Evolutionary conservation across 2,888 invertebrate genomes (phyloP).

Genomic region (Ormyrus nitidulus): DNA sequence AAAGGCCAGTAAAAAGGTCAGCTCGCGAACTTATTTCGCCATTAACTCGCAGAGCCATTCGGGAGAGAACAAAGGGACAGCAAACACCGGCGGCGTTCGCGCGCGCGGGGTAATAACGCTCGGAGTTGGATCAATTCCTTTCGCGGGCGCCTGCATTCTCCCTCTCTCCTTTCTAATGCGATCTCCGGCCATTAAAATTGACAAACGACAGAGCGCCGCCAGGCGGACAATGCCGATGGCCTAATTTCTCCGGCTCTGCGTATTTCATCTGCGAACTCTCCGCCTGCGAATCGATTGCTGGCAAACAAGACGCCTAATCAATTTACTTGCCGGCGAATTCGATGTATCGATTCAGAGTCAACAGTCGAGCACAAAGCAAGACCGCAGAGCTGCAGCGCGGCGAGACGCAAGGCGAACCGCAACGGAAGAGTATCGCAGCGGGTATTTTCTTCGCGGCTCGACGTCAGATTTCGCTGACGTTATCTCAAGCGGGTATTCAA

Average conservation of each 20-base stretch:
- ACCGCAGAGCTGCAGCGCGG: background rate
- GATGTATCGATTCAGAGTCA: slow-evolving; percentile 40
- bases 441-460: too few species aligned
- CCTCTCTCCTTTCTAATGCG: slow-evolving; percentile 44
- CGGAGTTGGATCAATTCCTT: slow-evolving; percentile 21
- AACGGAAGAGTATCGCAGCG: too few species aligned
- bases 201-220: slow-evolving; percentile 39
- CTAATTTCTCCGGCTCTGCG: slow-evolving; percentile 28
- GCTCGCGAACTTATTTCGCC: background rate
- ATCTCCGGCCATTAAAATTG: slow-evolving; percentile 47
- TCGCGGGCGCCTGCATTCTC: background rate
- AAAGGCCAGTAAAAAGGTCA: too few species aligned
- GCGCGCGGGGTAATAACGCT: slow-evolving; percentile 4
- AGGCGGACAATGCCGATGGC: slow-evolving; percentile 38
- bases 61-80: background rate
- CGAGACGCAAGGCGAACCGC: too few species aligned
- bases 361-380: slow-evolving; percentile 41
- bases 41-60: slow-evolving; percentile 10
- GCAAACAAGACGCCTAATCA: slow-evolving; percentile 46
- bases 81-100: background rate
- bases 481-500: too few species aligned
- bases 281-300: slow-evolving; percentile 33
- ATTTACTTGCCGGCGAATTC: slow-evolving; percentile 34
- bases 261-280: slow-evolving; percentile 21
- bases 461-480: too few species aligned